A percentile compares a stretch with the other conserved stretches of the same genome.
These are phyloP conservation scores for Chaetodon trifascialis DNA, from an alignment of 2,113 vertebrate genomes.

Conservation along the genomic window DNA sequence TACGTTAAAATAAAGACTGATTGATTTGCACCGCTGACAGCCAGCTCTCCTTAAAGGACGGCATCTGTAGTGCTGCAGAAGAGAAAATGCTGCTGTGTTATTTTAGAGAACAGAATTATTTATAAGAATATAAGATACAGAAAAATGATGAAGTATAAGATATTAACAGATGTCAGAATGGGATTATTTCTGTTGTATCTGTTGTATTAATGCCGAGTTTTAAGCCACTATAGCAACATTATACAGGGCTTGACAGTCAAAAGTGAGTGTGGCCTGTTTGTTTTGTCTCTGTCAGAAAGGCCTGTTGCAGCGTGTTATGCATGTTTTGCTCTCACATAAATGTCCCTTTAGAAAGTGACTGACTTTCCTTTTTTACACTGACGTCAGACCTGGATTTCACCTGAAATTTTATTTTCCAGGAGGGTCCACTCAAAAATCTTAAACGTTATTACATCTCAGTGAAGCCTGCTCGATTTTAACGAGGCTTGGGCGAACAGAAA, in stretches of 20 bases:
- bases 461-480: conserved; percentile 9
- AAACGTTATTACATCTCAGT: neutral
- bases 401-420: neutral
- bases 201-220: neutral
- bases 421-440: neutral
- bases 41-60: neutral
- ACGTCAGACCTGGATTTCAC: neutral
- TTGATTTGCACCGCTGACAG: neutral
- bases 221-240: neutral
- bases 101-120: neutral
- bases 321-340: neutral
- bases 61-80: neutral
- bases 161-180: no score
- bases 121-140: neutral
- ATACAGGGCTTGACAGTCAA: neutral
- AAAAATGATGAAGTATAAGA: no score
- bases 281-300: neutral
- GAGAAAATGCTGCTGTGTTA: neutral
- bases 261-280: neutral
- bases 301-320: neutral
- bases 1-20: neutral
- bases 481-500: neutral
- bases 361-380: neutral
- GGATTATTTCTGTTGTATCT: no score
- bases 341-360: neutral